These are phyloP conservation scores for Synanthedon myopaeformis DNA, from an alignment of 2,888 invertebrate species.

Conservation along the genomic window DNA sequence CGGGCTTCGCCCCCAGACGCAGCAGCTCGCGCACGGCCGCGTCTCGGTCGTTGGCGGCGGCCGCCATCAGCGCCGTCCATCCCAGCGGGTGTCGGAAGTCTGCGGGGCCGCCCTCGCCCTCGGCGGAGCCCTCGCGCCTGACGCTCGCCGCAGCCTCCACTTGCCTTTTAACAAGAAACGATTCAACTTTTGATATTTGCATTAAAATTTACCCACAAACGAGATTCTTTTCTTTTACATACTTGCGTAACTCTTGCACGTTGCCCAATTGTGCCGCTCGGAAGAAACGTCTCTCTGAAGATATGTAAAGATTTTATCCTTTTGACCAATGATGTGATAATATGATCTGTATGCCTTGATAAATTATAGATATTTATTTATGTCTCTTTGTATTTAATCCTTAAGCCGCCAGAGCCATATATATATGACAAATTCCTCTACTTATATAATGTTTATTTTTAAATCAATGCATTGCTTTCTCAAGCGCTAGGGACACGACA, in stretches of 20 bases:
- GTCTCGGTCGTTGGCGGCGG: conserved; percentile 80
- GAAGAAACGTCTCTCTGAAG: conserved; percentile 50
- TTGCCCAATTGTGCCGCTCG: conserved; percentile 55
- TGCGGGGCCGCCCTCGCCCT: conserved; percentile 65
- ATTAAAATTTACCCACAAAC: no score
- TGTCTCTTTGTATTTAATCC: no score
- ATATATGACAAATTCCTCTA: no score
- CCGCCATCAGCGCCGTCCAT: conserved; percentile 89
- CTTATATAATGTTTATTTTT: no score
- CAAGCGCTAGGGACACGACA: no score
- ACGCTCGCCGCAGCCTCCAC: conserved; percentile 21
- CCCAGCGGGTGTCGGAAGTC: conserved; percentile 82
- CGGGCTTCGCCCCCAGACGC: conserved; percentile 82
- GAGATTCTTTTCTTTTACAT: conserved; percentile 9
- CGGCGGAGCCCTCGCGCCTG: conserved; percentile 12
- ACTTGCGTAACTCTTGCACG: conserved; percentile 46
- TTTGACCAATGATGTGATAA: no score
- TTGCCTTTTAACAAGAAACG: conserved; percentile 21
- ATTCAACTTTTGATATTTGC: no score
- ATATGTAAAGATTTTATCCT: not conserved
- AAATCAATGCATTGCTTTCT: no score
- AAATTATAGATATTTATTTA: no score
- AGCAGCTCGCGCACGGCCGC: conserved; percentile 73
- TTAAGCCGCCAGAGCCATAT: no score
- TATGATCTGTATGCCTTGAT: no score